Conservation (phyloP, 1,140 invertebrate genomes). For the Xylocopa sonorina region DNA sequence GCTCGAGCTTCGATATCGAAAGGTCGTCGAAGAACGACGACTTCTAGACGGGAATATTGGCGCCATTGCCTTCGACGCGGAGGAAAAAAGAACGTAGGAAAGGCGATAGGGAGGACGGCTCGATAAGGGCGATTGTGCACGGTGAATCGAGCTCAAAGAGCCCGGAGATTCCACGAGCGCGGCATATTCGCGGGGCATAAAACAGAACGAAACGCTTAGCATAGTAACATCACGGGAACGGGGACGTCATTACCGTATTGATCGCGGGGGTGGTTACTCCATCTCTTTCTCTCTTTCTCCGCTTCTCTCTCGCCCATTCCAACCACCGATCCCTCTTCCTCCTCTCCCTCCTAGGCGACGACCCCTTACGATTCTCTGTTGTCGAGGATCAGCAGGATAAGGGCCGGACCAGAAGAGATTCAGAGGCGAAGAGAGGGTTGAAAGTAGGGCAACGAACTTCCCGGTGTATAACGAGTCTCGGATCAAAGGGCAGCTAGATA, state of each 20-base stretch:
- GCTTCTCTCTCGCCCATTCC: constrained; percentile 43
- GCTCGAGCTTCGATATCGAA: neutral
- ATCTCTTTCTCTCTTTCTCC: constrained; percentile 28
- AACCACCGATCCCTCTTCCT: neutral
- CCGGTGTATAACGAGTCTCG: constrained; percentile 50
- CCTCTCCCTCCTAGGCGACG: neutral
- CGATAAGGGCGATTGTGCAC: constrained; percentile 30
- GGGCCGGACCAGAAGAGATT: constrained; percentile 38
- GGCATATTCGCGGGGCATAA: constrained; percentile 65
- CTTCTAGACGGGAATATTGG: neutral
- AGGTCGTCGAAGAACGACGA: neutral
- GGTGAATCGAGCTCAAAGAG: constrained; percentile 53
- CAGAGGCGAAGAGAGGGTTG: constrained; percentile 58
- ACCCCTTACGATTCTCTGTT: constrained; percentile 1
- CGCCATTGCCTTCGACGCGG: neutral
- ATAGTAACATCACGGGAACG: constrained; percentile 61
- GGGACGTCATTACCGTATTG: constrained; percentile 69
- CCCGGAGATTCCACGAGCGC: constrained; percentile 24
- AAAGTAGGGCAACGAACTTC: constrained; percentile 71
- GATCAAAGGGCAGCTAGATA: constrained; percentile 57
- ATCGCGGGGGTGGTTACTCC: constrained; percentile 64
- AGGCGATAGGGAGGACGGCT: constrained; percentile 3
- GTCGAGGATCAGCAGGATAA: constrained; percentile 28
- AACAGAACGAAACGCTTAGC: constrained; percentile 72
- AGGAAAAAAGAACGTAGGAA: neutral